Percentiles rank a stretch among this genome's conserved stretches.
Evolutionary conservation across 2,113 vertebrate genomes (phyloP).

Genomic region (Pterocles gutturalis): DNA sequence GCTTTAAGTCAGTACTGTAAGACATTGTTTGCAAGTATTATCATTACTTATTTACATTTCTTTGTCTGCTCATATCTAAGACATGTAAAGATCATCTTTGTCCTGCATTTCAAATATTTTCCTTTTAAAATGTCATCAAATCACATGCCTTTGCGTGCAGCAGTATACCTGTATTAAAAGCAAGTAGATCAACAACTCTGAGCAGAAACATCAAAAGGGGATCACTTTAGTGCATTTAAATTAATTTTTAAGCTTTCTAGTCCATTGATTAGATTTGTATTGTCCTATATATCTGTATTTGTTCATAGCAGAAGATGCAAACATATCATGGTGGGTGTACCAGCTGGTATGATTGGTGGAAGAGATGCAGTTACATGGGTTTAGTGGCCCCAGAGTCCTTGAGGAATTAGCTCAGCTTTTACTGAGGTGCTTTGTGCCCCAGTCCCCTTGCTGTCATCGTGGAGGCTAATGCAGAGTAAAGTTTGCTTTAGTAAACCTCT

Average conservation of each 20-base stretch:
- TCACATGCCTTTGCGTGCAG: not conserved
- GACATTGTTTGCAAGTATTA: not conserved
- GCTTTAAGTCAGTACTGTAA: not conserved
- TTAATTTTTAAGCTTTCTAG: not conserved
- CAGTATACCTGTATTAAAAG: not conserved
- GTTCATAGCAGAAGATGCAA: not conserved
- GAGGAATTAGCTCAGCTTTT: not conserved
- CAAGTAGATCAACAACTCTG: not conserved
- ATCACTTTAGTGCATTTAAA: not conserved
- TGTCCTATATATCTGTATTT: not conserved
- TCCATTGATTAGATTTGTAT: not conserved
- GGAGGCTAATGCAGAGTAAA: not conserved
- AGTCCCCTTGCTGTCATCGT: not conserved
- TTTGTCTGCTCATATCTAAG: not conserved
- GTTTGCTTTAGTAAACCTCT: not conserved
- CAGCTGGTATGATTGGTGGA: not conserved
- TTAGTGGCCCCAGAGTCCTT: not conserved
- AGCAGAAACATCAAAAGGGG: not conserved
- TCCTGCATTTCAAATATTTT: not conserved
- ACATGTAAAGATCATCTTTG: not conserved
- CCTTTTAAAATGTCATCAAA: not conserved
- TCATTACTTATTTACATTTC: not conserved
- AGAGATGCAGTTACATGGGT: not conserved
- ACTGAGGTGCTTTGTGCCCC: not conserved
- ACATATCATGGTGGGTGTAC: no score